Percentiles rank a stretch among this genome's conserved stretches.
Evolutionary conservation across 2,888 invertebrate genomes (phyloP).

Genomic region (Stenodera caucasica): DNA sequence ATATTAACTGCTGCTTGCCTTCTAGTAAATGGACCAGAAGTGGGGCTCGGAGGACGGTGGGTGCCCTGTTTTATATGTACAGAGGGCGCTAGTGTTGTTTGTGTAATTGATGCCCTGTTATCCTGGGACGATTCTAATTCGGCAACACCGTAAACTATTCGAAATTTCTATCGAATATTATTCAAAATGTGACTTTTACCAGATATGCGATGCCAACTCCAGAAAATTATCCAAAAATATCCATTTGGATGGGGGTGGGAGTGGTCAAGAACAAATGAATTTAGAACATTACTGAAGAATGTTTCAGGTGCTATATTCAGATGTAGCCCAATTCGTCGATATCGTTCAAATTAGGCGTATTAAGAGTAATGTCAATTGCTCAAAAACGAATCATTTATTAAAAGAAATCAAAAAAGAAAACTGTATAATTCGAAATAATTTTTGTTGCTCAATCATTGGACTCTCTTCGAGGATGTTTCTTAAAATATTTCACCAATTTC

Average conservation of each 20-base stretch:
- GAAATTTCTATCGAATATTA: not conserved
- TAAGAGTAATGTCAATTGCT: not conserved
- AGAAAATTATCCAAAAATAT: conserved; percentile 32
- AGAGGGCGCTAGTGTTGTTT: conserved; percentile 68
- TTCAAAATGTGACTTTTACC: not conserved
- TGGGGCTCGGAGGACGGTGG: conserved; percentile 70
- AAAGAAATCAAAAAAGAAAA: conserved; percentile 9
- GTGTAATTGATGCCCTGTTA: conserved; percentile 43
- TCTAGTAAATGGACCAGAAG: conserved; percentile 78
- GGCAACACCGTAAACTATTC: conserved; percentile 29
- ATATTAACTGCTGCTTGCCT: conserved; percentile 60
- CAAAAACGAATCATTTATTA: not conserved
- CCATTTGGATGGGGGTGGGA: conserved; percentile 23
- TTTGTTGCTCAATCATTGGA: not conserved
- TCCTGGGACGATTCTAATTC: conserved; percentile 31
- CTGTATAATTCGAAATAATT: not conserved
- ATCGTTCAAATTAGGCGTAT: not conserved
- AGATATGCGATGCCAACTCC: conserved; percentile 21
- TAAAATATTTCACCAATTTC: conserved; percentile 41
- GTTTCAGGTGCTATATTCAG: conserved; percentile 37
- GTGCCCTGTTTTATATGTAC: conserved; percentile 73
- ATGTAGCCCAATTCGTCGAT: conserved; percentile 28
- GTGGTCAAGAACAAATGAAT: conserved; percentile 37
- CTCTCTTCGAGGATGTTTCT: conserved; percentile 30
- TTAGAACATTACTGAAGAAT: conserved; percentile 33